phyloP scores from a whole-genome alignment of 2,113 vertebrate genomes.

The Cephalopholis sonnerati region DNA sequence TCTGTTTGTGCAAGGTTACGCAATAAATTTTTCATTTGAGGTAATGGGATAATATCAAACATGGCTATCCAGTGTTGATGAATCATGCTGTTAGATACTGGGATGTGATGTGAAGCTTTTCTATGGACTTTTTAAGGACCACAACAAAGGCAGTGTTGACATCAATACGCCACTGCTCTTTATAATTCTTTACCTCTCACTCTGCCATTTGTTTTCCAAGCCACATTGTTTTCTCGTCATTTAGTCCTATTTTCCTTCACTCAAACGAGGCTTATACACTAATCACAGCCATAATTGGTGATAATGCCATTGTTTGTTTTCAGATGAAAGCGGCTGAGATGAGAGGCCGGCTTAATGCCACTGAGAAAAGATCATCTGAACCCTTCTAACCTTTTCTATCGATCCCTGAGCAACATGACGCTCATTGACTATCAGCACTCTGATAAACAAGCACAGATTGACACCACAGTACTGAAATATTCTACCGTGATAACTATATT shows the following conservation, averaged over 20 bases:
- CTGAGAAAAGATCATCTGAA: conserved; percentile 73
- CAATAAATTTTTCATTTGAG: conserved; percentile 44
- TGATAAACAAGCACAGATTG: conserved; percentile 72
- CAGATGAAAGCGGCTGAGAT: conserved; percentile 71
- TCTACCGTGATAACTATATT: too few species aligned
- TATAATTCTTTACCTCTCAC: neutral
- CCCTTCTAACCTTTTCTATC: conserved; percentile 73
- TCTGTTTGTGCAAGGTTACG: conserved; percentile 34
- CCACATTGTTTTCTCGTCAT: neutral
- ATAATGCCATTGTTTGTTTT: conserved; percentile 63
- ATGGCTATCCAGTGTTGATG: conserved; percentile 28
- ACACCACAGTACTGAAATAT: conserved; percentile 4
- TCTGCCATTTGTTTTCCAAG: neutral
- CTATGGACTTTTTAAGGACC: conserved; percentile 16
- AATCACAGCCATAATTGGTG: conserved; percentile 56
- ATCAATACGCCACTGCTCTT: conserved; percentile 4
- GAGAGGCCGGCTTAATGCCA: conserved; percentile 67
- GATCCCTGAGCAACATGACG: conserved; percentile 71
- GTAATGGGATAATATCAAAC: conserved; percentile 59
- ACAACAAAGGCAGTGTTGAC: conserved; percentile 13
- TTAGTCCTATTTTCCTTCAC: conserved; percentile 2
- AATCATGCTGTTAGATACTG: conserved; percentile 15
- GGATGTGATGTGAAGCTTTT: conserved; percentile 11
- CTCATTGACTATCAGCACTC: conserved; percentile 58
- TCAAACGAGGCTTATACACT: conserved; percentile 29